Conservation (phyloP, 2,888 invertebrate genomes). For the Phrixothrix hirtus region DNA sequence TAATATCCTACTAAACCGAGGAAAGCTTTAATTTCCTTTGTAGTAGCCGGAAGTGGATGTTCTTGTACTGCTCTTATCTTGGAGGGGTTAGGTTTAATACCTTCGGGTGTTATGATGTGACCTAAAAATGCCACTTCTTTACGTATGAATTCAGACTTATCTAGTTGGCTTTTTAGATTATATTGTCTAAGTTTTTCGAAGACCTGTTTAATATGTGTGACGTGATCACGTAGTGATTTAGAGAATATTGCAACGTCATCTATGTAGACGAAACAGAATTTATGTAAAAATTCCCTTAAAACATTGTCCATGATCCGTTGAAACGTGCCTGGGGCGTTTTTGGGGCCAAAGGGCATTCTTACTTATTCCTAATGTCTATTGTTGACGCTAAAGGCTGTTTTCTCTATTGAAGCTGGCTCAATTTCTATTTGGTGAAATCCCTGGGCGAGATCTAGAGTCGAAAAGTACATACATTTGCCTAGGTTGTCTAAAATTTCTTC, state of each 20-base stretch:
- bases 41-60: slow-evolving; percentile 21
- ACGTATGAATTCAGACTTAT: slow-evolving; percentile 5
- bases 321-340: slow-evolving; percentile 40
- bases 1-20: slow-evolving; percentile 28
- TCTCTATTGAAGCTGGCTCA: slow-evolving; percentile 24
- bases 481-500: slow-evolving; percentile 4
- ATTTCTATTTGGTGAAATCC: slow-evolving; percentile 40
- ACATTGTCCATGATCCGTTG: too few relatives aligned
- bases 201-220: too few relatives aligned
- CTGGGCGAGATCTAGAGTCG: slow-evolving; percentile 17
- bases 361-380: slow-evolving; percentile 38
- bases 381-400: slow-evolving; percentile 39
- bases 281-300: slow-evolving; percentile 23
- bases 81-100: slow-evolving; percentile 29
- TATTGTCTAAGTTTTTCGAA: slow-evolving; percentile 25
- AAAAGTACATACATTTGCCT: slow-evolving; percentile 5
- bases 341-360: slow-evolving; percentile 40
- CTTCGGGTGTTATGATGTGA: slow-evolving; percentile 20
- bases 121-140: slow-evolving; percentile 20
- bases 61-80: slow-evolving; percentile 18
- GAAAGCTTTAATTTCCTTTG: slow-evolving; percentile 28
- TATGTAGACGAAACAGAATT: slow-evolving; percentile 35
- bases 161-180: slow-evolving; percentile 32
- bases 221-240: slow-evolving; percentile 31
- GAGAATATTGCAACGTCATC: slow-evolving; percentile 36